phyloP scores from a whole-genome alignment of 2,113 vertebrate genomes.

The Hoplias malabaricus region DNA sequence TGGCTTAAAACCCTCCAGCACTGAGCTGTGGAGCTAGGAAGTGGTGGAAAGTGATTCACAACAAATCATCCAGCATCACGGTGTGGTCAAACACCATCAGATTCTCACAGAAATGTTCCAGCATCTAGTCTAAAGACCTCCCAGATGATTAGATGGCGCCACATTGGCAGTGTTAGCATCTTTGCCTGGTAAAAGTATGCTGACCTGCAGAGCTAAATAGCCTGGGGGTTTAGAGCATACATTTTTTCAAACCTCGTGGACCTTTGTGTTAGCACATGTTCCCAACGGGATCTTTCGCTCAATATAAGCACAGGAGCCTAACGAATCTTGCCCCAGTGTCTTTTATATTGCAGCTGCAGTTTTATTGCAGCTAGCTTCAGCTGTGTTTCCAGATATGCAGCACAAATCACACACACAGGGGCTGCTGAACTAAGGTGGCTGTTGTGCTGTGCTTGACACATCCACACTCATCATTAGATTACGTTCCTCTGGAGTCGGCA shows the following conservation, averaged over 20 bases:
- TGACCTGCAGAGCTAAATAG: neutral
- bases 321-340: neutral
- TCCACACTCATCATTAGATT: slow-evolving; percentile 8
- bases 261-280: neutral
- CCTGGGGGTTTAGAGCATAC: too few relatives aligned
- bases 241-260: neutral
- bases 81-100: too few relatives aligned
- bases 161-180: neutral
- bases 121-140: too few relatives aligned
- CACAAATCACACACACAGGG: slow-evolving; percentile 8
- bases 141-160: too few relatives aligned
- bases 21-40: too few relatives aligned
- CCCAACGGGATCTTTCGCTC: neutral
- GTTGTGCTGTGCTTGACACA: neutral
- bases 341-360: slow-evolving; percentile 7
- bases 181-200: neutral
- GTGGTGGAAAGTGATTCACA: too few relatives aligned
- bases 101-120: too few relatives aligned
- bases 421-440: neutral
- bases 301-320: neutral
- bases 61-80: too few relatives aligned
- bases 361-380: slow-evolving; percentile 15
- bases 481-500: neutral
- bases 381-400: slow-evolving; percentile 11
- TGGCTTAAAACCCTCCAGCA: too few relatives aligned